These are phyloP conservation scores for Atherinosoma microstoma DNA, from an alignment of 2,797 vertebrate species.

Conservation along the genomic window DNA sequence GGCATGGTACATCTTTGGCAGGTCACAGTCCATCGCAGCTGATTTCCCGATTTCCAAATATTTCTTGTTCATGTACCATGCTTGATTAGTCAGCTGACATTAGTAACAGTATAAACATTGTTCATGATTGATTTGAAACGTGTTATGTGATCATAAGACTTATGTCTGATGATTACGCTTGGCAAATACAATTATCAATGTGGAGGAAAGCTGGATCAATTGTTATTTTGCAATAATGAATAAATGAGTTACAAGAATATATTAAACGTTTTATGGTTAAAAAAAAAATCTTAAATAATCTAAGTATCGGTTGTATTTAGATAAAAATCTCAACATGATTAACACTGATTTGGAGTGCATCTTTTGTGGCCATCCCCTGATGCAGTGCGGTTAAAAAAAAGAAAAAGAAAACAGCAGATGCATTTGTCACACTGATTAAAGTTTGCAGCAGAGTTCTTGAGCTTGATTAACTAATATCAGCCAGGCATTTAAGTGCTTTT, in stretches of 20 bases:
- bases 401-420: background rate
- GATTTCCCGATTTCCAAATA: constrained; percentile 8
- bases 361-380: constrained; percentile 3
- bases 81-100: constrained; percentile 16
- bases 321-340: constrained; percentile 13
- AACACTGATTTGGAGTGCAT: constrained; percentile 26
- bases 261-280: background rate
- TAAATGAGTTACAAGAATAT: background rate
- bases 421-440: constrained; percentile 29
- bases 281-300: background rate
- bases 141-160: background rate
- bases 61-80: constrained; percentile 9
- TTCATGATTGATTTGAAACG: background rate
- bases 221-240: too few relatives aligned
- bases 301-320: background rate
- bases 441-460: constrained; percentile 11
- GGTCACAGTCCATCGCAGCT: background rate
- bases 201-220: background rate
- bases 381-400: background rate
- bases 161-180: background rate
- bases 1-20: background rate
- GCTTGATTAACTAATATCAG: constrained; percentile 33
- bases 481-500: constrained; percentile 30
- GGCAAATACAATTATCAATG: background rate
- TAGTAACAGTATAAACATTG: background rate